These are phyloP conservation scores for Cataglyphis rosenhaueri DNA, from an alignment of 2,888 invertebrate species.

Conservation along the genomic window DNA sequence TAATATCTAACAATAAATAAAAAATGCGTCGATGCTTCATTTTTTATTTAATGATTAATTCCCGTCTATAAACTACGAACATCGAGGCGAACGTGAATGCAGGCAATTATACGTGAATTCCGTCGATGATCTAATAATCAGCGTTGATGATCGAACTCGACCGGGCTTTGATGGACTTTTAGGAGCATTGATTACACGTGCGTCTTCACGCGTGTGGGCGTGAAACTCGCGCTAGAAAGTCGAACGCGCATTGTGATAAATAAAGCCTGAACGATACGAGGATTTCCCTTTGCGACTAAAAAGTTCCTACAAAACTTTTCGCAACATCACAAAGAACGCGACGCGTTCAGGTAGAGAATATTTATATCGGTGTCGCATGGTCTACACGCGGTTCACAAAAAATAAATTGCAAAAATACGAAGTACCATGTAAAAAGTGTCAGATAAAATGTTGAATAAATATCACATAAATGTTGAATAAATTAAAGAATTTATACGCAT, in stretches of 20 bases:
- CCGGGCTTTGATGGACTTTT: conserved; percentile 14
- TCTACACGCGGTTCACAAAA: not conserved
- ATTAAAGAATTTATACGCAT: not conserved
- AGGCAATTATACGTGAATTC: not conserved
- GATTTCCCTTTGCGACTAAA: conserved; percentile 2
- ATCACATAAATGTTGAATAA: not conserved
- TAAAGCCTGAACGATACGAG: conserved; percentile 33
- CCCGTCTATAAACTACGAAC: not conserved
- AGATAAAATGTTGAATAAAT: not conserved
- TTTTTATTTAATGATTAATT: not conserved
- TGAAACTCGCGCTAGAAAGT: conserved; percentile 70
- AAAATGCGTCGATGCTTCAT: not conserved
- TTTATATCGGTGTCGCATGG: not conserved
- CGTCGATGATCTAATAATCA: conserved; percentile 52
- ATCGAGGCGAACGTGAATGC: conserved; percentile 29
- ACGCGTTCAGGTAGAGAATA: not conserved
- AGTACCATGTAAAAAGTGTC: not conserved
- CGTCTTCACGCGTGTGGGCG: conserved; percentile 37
- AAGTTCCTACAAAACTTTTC: not conserved
- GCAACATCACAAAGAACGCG: not conserved
- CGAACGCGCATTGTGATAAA: conserved; percentile 55
- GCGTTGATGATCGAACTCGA: not conserved
- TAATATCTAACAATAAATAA: not conserved
- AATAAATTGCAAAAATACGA: not conserved
- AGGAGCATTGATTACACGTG: not conserved